Evolutionary conservation across 2,888 invertebrate species (phyloP).

Genomic region (Drosophila prolongata): DNA sequence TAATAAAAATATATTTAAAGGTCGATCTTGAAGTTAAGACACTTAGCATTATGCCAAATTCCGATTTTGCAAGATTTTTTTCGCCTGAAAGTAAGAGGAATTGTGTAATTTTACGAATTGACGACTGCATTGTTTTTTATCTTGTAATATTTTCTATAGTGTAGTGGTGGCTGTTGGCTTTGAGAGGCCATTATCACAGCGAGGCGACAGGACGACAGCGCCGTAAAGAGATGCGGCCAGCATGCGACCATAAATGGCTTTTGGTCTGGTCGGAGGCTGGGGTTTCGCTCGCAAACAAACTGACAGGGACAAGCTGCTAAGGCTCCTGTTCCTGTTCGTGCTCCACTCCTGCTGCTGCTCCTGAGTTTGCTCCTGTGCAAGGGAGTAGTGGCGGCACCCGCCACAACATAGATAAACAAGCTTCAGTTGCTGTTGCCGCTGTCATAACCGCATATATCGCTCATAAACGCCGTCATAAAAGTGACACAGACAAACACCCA

Average conservation of each 20-base stretch:
- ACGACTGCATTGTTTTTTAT: neutral
- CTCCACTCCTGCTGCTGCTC: conserved; percentile 30
- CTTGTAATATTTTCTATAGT: conserved; percentile 37
- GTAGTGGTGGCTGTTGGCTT: conserved; percentile 37
- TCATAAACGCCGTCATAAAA: conserved; percentile 73
- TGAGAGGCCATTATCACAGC: conserved; percentile 51
- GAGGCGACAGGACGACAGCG: conserved; percentile 47
- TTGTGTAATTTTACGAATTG: too few relatives aligned
- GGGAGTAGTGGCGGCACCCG: conserved; percentile 12
- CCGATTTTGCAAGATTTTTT: too few relatives aligned
- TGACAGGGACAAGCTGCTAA: conserved; percentile 63
- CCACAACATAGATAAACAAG: conserved; percentile 65
- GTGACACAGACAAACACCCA: conserved; percentile 58
- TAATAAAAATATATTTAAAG: too few relatives aligned
- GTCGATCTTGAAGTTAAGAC: too few relatives aligned
- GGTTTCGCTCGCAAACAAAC: conserved; percentile 45
- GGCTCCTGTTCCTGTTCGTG: conserved; percentile 20
- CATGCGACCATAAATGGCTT: conserved; percentile 64
- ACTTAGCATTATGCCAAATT: too few relatives aligned
- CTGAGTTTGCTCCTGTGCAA: conserved; percentile 20
- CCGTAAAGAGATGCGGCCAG: conserved; percentile 39
- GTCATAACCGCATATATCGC: conserved; percentile 70
- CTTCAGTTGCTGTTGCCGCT: conserved; percentile 47
- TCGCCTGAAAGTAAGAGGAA: too few relatives aligned
- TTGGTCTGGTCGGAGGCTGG: conserved; percentile 25